These are phyloP conservation scores for Stenurella melanura DNA, from an alignment of 2,888 invertebrate genomes.

Conservation along the genomic window DNA sequence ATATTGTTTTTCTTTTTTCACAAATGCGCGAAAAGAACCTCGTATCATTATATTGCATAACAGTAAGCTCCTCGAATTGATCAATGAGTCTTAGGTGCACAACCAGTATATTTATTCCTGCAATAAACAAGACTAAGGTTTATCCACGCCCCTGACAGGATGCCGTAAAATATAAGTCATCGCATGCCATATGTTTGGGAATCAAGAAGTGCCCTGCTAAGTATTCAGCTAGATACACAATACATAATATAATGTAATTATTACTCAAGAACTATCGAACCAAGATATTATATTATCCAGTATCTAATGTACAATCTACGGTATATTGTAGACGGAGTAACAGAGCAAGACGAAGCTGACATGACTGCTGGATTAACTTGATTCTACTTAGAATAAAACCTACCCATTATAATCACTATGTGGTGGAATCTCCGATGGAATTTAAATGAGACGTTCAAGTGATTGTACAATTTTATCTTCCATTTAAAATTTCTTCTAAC, in stretches of 20 bases:
- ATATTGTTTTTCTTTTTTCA: too few relatives aligned
- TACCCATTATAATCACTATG: background rate
- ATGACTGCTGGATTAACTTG: background rate
- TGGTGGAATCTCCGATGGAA: background rate
- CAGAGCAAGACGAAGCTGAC: slow-evolving; percentile 1
- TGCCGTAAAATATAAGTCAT: background rate
- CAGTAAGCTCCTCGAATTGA: too few relatives aligned
- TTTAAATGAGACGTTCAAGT: background rate
- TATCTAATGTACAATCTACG: background rate
- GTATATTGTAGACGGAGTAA: background rate
- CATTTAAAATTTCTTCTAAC: too few relatives aligned
- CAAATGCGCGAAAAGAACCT: too few relatives aligned
- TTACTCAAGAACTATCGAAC: background rate
- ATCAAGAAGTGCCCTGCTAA: background rate
- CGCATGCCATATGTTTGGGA: background rate
- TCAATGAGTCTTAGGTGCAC: too few relatives aligned
- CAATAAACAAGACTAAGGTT: background rate
- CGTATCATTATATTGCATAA: too few relatives aligned
- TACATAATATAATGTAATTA: background rate
- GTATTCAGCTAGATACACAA: background rate
- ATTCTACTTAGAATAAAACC: background rate
- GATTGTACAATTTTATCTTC: background rate
- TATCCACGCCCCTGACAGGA: background rate
- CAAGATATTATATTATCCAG: background rate
- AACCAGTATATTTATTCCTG: too few relatives aligned